Evolutionary conservation across 2,113 vertebrate genomes (phyloP).

Genomic region (Mungos mungo): DNA sequence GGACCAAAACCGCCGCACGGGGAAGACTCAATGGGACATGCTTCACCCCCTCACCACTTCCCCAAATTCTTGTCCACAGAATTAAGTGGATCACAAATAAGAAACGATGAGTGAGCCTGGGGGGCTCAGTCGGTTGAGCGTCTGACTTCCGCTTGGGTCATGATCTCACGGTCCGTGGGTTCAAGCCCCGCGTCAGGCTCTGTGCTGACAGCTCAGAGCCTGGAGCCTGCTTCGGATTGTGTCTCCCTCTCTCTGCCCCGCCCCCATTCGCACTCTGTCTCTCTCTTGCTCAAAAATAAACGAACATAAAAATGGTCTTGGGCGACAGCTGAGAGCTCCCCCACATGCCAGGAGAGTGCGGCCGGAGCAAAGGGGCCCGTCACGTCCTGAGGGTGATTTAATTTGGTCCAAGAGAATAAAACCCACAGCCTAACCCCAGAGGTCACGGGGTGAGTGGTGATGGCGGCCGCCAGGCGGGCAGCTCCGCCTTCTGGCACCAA

Average conservation of each 20-base stretch:
- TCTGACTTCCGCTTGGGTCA: too few species aligned
- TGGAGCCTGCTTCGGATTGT: too few species aligned
- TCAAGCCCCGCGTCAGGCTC: too few species aligned
- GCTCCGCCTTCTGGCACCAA: background rate
- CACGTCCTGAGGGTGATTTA: background rate
- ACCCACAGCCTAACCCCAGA: rapidly evolving
- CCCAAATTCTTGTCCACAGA: background rate
- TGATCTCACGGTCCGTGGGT: too few species aligned
- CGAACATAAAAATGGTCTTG: too few species aligned
- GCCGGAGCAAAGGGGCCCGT: background rate
- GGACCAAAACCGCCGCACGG: background rate
- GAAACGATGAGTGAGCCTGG: background rate
- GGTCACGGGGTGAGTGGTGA: rapidly evolving
- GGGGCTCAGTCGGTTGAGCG: too few species aligned
- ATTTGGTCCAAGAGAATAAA: background rate
- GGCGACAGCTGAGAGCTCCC: background rate
- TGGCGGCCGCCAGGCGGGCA: rapidly evolving
- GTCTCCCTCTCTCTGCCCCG: too few species aligned
- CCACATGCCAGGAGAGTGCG: rapidly evolving
- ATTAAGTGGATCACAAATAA: too few species aligned
- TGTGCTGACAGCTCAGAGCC: too few species aligned
- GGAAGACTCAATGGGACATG: rapidly evolving
- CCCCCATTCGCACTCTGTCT: too few species aligned
- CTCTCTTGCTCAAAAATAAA: too few species aligned
- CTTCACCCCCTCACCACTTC: too few species aligned